Percentiles rank a stretch among this genome's conserved stretches.
Conservation (phyloP, 2,113 vertebrate genomes). For the Carettochelys insculpta region DNA sequence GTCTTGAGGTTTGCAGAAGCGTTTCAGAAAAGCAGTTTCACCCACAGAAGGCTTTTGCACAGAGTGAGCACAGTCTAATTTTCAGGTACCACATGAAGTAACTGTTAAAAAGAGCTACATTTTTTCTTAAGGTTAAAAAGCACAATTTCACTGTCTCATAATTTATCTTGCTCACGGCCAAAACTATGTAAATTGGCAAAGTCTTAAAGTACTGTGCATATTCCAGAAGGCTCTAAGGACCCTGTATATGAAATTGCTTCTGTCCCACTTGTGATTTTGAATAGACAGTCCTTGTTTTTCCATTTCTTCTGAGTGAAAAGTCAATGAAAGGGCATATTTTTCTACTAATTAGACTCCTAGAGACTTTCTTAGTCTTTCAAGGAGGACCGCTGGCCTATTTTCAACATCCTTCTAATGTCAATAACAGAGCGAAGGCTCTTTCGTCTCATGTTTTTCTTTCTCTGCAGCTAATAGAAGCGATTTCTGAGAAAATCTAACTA, state of each 20-base stretch:
- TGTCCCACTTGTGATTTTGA: constrained; percentile 52
- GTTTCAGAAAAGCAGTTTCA: background rate
- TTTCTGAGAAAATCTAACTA: constrained; percentile 53
- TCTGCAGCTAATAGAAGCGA: background rate
- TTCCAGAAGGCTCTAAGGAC: constrained; percentile 54
- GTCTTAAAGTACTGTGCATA: constrained; percentile 27
- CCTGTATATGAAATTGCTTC: constrained; percentile 20
- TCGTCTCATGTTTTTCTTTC: constrained; percentile 17
- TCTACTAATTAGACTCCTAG: constrained; percentile 69
- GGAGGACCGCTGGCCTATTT: background rate
- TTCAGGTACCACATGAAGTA: constrained; percentile 9
- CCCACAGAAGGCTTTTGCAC: background rate
- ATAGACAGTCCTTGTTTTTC: constrained; percentile 44
- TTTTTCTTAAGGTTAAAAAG: constrained; percentile 11
- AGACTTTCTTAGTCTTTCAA: constrained; percentile 53
- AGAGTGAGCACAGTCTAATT: background rate
- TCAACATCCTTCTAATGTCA: constrained; percentile 56
- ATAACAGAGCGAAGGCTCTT: constrained; percentile 28
- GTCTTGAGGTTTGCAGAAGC: background rate
- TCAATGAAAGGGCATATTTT: constrained; percentile 62
- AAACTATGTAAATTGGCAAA: constrained; percentile 43
- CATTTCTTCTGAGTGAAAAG: constrained; percentile 53
- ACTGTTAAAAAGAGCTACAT: background rate
- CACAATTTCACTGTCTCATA: constrained; percentile 19
- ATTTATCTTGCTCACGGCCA: constrained; percentile 48